Percentiles rank a stretch among this genome's conserved stretches.
Evolutionary conservation across 2,888 invertebrate genomes (phyloP).

Genomic region (Sarcophaga variegata): DNA sequence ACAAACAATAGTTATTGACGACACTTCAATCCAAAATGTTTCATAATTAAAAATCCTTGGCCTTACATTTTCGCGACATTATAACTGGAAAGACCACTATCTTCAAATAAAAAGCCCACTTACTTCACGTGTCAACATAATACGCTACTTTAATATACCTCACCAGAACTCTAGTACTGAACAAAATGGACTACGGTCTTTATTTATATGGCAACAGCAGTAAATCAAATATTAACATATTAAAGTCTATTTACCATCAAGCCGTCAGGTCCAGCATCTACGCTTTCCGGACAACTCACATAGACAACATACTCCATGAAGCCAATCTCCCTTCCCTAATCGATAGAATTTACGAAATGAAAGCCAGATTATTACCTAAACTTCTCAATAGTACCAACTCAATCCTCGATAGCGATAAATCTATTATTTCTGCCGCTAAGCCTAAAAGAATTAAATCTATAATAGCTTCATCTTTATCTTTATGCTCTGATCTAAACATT

Average conservation of each 20-base stretch:
- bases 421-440: background rate
- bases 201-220: slow-evolving; percentile 17
- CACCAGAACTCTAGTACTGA: slow-evolving; percentile 3
- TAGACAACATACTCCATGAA: background rate
- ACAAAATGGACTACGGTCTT: background rate
- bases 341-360: background rate
- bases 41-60: background rate
- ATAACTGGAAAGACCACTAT: background rate
- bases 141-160: slow-evolving; percentile 14
- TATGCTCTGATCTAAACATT: background rate
- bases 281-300: too few species aligned
- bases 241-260: slow-evolving; percentile 19
- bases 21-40: background rate
- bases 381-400: slow-evolving; percentile 21
- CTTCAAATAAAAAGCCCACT: background rate
- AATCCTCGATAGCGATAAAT: background rate
- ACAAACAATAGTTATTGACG: background rate
- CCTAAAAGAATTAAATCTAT: slow-evolving; percentile 11
- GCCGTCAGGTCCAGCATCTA: slow-evolving; percentile 7
- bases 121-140: slow-evolving; percentile 5
- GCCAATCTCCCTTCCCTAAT: slow-evolving; percentile 17
- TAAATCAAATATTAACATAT: slow-evolving; percentile 15
- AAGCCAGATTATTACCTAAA: background rate
- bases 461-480: background rate
- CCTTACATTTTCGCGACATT: background rate